Percentiles rank a stretch among this genome's conserved stretches.
These are phyloP conservation scores for Ceyx melanurus DNA, from an alignment of 2,113 vertebrate species.

Conservation along the genomic window DNA sequence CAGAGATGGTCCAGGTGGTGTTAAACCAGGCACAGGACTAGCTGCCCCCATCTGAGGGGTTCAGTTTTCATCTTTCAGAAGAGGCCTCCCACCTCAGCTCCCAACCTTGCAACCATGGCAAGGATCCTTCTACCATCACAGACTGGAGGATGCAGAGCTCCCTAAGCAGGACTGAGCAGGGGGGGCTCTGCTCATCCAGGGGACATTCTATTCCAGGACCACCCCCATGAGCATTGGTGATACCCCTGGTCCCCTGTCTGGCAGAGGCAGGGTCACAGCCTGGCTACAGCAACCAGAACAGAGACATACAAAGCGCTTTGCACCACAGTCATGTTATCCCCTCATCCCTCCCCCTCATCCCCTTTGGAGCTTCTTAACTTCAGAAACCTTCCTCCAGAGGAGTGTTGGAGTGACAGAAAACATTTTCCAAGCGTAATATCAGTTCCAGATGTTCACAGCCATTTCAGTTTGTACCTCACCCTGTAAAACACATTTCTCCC, in stretches of 20 bases:
- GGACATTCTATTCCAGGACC: background rate
- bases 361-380: slow-evolving; percentile 63
- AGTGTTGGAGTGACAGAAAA: slow-evolving; percentile 73
- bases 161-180: background rate
- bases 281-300: background rate
- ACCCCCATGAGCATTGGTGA: rapidly evolving
- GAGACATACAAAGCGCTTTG: slow-evolving; percentile 42
- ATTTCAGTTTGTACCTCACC: slow-evolving; percentile 76
- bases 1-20: background rate
- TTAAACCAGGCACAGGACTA: background rate
- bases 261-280: background rate
- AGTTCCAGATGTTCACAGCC: slow-evolving; percentile 80
- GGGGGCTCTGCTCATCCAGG: background rate
- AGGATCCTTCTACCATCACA: background rate
- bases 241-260: background rate
- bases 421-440: slow-evolving; percentile 76
- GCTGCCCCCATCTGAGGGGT: background rate
- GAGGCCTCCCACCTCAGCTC: background rate
- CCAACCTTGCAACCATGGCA: background rate
- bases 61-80: background rate
- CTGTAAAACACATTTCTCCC: slow-evolving; percentile 75
- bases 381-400: slow-evolving; percentile 66
- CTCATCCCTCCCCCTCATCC: slow-evolving; percentile 11
- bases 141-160: background rate
- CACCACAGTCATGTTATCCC: background rate